Evolutionary conservation across 1,140 invertebrate genomes (phyloP).

Genomic region (Aphis gossypii): DNA sequence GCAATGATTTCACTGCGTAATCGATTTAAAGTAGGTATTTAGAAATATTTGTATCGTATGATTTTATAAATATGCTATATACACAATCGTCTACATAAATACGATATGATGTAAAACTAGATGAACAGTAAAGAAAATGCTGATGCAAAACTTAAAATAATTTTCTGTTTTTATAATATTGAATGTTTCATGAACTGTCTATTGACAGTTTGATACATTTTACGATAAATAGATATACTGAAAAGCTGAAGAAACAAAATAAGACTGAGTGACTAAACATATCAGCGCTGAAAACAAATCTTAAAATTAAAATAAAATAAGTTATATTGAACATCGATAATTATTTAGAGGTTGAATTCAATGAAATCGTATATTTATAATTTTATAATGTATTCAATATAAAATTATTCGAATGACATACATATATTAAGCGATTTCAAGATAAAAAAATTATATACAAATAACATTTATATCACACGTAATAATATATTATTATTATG

Average conservation of each 20-base stretch:
- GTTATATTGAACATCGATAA: not conserved
- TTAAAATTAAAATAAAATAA: not conserved
- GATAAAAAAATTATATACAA: not conserved
- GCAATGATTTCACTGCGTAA: not conserved
- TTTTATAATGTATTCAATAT: not conserved
- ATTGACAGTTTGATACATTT: not conserved
- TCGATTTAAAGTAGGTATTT: not conserved
- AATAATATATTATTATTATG: conserved; percentile 10
- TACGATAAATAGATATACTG: not conserved
- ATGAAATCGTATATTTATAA: not conserved
- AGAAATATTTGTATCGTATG: not conserved
- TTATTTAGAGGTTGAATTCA: not conserved
- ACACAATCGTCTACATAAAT: not conserved
- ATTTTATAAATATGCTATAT: not conserved
- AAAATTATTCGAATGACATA: not conserved
- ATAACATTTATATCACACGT: not conserved
- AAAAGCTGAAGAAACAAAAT: not conserved
- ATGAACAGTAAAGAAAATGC: not conserved
- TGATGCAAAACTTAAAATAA: not conserved
- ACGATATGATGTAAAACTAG: not conserved
- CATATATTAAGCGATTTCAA: not conserved
- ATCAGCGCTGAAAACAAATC: not conserved
- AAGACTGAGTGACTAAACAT: not conserved
- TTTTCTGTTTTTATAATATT: not conserved
- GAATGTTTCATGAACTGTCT: not conserved